Conservation (phyloP, 1,140 invertebrate species). For the Lordiphosa collinella region DNA sequence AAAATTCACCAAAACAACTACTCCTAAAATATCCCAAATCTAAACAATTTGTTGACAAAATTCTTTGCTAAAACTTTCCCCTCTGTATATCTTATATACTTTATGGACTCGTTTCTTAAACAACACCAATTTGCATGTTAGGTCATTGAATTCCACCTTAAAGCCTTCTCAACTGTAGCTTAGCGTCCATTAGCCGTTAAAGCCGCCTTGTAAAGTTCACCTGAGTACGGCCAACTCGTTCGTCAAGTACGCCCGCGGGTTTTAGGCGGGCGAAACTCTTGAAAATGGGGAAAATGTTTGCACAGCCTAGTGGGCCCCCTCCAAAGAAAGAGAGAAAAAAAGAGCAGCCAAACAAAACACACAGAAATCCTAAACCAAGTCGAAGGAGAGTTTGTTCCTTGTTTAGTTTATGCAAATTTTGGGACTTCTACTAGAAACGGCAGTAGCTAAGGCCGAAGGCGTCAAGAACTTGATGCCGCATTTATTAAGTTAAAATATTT, state of each 20-base stretch:
- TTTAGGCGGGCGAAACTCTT: background rate
- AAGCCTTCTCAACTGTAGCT: conserved; percentile 1
- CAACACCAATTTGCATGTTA: too few relatives aligned
- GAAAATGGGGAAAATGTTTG: conserved; percentile 5
- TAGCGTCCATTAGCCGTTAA: conserved; percentile 4
- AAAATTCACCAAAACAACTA: too few relatives aligned
- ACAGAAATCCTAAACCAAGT: conserved; percentile 1
- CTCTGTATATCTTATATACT: too few relatives aligned
- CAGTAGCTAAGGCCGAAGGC: background rate
- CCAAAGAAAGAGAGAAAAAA: conserved; percentile 2
- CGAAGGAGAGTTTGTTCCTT: background rate
- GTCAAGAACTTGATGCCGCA: background rate
- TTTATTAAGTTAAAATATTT: conserved; percentile 12
- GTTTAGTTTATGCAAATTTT: conserved; percentile 10
- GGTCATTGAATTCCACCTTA: background rate
- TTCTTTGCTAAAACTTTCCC: too few relatives aligned
- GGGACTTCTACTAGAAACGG: background rate
- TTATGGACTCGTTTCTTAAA: too few relatives aligned
- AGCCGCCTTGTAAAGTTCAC: conserved; percentile 3
- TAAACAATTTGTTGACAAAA: too few relatives aligned
- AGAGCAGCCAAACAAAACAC: background rate
- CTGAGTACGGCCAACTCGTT: conserved; percentile 1
- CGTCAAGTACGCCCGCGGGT: conserved; percentile 4
- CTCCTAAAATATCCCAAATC: too few relatives aligned
- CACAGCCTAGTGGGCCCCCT: background rate